Conservation (phyloP, 2,113 vertebrate species). For the Junco hyemalis region DNA sequence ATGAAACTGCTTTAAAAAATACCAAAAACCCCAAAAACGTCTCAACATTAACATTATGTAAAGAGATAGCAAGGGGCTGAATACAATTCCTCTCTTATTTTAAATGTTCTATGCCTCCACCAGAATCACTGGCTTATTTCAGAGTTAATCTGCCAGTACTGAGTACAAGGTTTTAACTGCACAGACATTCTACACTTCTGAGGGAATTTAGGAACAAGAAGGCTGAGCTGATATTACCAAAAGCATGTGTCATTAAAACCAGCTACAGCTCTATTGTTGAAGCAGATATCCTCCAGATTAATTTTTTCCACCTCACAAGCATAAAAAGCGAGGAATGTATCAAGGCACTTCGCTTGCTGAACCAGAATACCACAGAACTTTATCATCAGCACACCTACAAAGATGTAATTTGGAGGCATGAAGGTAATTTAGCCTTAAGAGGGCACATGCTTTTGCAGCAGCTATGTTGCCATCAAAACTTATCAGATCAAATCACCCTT, state of each 20-base stretch:
- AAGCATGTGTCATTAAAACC: neutral
- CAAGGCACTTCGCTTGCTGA: neutral
- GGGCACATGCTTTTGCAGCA: neutral
- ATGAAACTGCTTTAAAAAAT: neutral
- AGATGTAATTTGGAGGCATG: neutral
- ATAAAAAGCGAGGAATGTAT: neutral
- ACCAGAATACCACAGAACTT: neutral
- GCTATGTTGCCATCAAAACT: neutral
- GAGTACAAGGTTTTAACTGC: neutral
- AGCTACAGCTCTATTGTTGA: neutral
- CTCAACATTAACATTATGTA: neutral
- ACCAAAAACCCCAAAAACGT: neutral
- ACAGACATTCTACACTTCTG: neutral
- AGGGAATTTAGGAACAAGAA: neutral
- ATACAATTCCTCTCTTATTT: neutral
- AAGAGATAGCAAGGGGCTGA: neutral
- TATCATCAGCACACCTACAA: neutral
- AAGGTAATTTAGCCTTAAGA: neutral
- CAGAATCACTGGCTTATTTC: neutral
- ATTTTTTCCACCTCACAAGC: neutral
- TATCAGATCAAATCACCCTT: neutral
- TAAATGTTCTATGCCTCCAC: neutral
- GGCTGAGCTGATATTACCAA: neutral
- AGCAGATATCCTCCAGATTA: neutral
- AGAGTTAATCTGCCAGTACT: neutral